These are phyloP conservation scores for Sesia apiformis DNA, from an alignment of 2,888 invertebrate species.

Conservation along the genomic window DNA sequence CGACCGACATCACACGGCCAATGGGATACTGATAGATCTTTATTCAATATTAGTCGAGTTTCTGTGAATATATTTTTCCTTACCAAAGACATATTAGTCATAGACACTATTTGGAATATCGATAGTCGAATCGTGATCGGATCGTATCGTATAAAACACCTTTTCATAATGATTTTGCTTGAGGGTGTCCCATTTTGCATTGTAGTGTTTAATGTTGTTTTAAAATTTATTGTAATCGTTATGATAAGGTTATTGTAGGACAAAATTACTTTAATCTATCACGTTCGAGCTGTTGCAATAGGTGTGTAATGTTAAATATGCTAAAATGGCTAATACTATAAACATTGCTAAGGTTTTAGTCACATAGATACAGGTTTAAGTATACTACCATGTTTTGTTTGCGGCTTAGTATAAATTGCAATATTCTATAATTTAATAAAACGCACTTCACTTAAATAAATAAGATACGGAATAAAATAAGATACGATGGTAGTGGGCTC, in stretches of 20 bases:
- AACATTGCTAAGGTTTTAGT: background rate
- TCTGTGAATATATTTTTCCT: too few species aligned
- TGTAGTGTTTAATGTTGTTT: constrained; percentile 4
- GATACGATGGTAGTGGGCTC: too few species aligned
- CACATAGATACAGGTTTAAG: background rate
- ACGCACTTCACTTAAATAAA: too few species aligned
- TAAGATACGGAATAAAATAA: too few species aligned
- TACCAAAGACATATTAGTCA: too few species aligned
- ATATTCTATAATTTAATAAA: too few species aligned
- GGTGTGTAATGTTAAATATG: background rate
- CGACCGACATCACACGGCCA: too few species aligned
- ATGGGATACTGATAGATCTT: too few species aligned
- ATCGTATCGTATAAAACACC: background rate
- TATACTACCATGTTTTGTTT: too few species aligned
- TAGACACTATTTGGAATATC: too few species aligned
- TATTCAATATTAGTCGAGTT: too few species aligned
- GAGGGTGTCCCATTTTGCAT: constrained; percentile 6
- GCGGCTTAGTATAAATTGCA: too few species aligned
- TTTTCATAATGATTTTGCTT: constrained; percentile 2
- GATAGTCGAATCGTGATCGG: background rate
- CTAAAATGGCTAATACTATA: background rate
- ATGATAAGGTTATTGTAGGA: background rate
- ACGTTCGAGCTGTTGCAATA: background rate
- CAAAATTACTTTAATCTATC: constrained; percentile 1
- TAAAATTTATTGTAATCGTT: constrained; percentile 5